Base-by-base conservation (phyloP, 2,113 vertebrate species). In the Grallaria varia region DNA sequence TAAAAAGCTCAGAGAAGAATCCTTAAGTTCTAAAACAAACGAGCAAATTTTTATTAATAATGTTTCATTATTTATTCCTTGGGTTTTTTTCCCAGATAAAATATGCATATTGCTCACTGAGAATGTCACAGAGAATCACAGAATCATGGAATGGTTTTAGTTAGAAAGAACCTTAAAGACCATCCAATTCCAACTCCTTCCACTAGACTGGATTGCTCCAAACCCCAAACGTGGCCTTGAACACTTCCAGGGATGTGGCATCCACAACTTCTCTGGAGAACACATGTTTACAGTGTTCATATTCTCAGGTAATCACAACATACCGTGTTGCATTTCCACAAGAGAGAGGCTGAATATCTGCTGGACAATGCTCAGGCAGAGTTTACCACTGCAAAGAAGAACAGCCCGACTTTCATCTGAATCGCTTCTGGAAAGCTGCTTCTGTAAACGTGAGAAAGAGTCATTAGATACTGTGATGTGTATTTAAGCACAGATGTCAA, bases 271-370 rank as follows among this genome's bases (percentile, higher is more conserved):
- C 79, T 47, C 17, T 47, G 30, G 39, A 35, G 7, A 56, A 33
- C 39, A 27, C 0, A 3, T 27, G n/a, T 90, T 76, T 45, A 3
- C 66, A 77, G 68, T 14, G 59, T 64, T 66, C 22, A 31, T 14
- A 13, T 21, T 33, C 21, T 0, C 55, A 69, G 28, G 18, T 28
- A 22, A 89, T 25, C 15, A 33, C 44, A 55, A 98, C 98, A 8
- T 98, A 99, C 99, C 99, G 0, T 99, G 98, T 64, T 98, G 98
- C 99, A 99, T 99, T 97, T 99, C 99, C 56, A 99, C 93, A 2
- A 99, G 97, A 19, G 97, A 97, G 25, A 99, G 97, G 94, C 88
- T 97, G 89, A 99, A 99, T 23, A 98, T 96, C 91, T 99, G 98
- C 93, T 99, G 99, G 35, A 99, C 27, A 8, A 93, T 58, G 4